A percentile compares a stretch with the other conserved stretches of the same genome.
phyloP scores from a whole-genome alignment of 2,888 invertebrate genomes.

The Parapristionchus giblindavisi region DNA sequence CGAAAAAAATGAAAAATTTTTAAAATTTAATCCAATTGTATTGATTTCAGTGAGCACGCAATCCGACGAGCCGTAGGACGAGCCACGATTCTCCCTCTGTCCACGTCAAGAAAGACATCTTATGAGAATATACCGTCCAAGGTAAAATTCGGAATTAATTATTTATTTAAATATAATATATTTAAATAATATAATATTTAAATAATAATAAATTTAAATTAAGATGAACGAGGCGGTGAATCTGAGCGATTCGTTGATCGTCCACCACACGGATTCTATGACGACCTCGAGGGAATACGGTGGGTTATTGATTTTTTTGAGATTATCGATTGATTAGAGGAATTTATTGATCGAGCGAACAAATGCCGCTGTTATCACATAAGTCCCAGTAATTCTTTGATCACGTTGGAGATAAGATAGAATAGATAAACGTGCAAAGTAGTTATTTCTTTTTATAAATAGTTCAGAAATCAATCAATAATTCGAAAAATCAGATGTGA shows the following conservation, averaged over 20 bases:
- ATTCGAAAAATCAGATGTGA: too few species aligned
- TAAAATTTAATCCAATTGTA: too few species aligned
- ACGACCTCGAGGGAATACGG: slow-evolving; percentile 51
- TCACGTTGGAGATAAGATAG: background rate
- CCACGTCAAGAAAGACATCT: background rate
- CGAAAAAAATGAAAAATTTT: too few species aligned
- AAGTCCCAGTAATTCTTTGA: background rate
- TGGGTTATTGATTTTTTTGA: slow-evolving; percentile 36
- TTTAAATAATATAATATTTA: background rate
- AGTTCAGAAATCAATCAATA: too few species aligned
- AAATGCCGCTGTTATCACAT: too few species aligned
- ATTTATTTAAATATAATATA: too few species aligned
- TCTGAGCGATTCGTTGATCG: slow-evolving; percentile 57
- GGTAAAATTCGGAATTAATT: slow-evolving; percentile 1
- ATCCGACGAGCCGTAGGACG: too few species aligned
- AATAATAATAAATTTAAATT: background rate
- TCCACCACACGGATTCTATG: slow-evolving; percentile 50
- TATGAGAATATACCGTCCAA: slow-evolving; percentile 4
- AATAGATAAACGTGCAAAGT: too few species aligned
- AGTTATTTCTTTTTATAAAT: too few species aligned
- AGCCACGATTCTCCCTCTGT: background rate
- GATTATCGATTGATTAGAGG: background rate
- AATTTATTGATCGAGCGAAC: background rate
- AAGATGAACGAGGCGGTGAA: slow-evolving; percentile 13
- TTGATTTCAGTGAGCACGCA: too few species aligned